These are phyloP conservation scores for Ichneumon xanthorius DNA, from an alignment of 2,888 invertebrate species.

Conservation along the genomic window DNA sequence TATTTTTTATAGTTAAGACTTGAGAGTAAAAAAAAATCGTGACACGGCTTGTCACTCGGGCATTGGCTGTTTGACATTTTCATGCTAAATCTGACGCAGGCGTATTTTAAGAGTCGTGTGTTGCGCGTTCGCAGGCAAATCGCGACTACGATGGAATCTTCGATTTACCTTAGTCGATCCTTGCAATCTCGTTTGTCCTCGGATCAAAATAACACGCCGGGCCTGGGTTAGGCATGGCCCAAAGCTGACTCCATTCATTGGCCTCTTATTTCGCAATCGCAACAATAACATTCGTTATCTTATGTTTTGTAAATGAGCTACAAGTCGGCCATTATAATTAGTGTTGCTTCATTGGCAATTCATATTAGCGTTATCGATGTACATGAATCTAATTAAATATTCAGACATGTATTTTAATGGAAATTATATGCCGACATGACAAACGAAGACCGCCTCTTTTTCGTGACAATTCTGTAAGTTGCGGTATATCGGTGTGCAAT, in stretches of 20 bases:
- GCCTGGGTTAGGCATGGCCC: conserved; percentile 76
- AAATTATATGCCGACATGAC: too few species aligned
- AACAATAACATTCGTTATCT: conserved; percentile 65
- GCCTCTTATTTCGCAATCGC: conserved; percentile 72
- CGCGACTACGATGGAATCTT: background rate
- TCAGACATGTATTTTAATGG: too few species aligned
- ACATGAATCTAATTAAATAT: too few species aligned
- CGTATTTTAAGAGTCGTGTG: background rate
- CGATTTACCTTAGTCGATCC: conserved; percentile 72
- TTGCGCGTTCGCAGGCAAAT: background rate
- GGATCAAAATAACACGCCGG: conserved; percentile 71
- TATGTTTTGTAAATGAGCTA: conserved; percentile 39
- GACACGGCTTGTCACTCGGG: conserved; percentile 63
- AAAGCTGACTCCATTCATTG: conserved; percentile 75
- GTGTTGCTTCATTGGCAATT: background rate
- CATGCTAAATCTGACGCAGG: conserved; percentile 38
- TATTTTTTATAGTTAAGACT: background rate
- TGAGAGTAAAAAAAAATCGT: conserved; percentile 39
- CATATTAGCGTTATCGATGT: background rate
- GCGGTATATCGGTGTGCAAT: too few species aligned
- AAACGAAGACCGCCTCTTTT: too few species aligned
- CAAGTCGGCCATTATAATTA: background rate
- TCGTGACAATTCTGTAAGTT: too few species aligned
- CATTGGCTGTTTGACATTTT: conserved; percentile 39
- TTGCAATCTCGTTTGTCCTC: conserved; percentile 68